Base-by-base conservation (phyloP, 2,888 invertebrate species). In the Metallyticus violacea region DNA sequence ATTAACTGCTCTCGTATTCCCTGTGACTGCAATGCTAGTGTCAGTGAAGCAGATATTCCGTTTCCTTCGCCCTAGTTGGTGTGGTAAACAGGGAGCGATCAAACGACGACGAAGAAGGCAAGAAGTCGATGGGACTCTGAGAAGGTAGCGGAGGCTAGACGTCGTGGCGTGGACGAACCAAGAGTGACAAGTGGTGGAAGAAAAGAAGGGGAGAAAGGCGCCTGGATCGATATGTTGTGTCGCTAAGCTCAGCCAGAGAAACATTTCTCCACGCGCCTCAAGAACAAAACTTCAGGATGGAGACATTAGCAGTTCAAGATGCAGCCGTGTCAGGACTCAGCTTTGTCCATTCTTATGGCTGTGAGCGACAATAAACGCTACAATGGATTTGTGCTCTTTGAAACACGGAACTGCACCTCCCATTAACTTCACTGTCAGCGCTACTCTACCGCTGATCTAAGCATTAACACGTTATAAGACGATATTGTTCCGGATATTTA, bases 221-320 rank as follows among this genome's bases (percentile, higher is more conserved):
- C 26, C n/a, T 26, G 86, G 82, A 85, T 87, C 87, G 84, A 87
- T 87, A 85, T 87, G 87, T 87, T 87, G 85, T 85, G 87, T 85
- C 87, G 87, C 85, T 62, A 40, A 76, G 77, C 85, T 26, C 26
- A 85, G 86, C 26, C 30, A 76, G 29, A 78, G 40, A 77, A 85
- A 85, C 30, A 87, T 81, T 81, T 87, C 81, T 79, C 28, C 26
- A 22, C 28, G 28, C 28, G 28, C 28, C 26, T 15, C 7, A 6
- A n/a, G 22, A 26, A 29, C 26, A 1, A 28, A 80, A 80, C 79
- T 28, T 22, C 79, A 79, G 27, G 26, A 28, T 26, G n/a, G 25
- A 28, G 40, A 62, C 40, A 62, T 62, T 40, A 40, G 9, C 40
- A 15, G 40, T 40, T 40, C 9, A 40, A 40, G 9, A 9, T 62